Evolutionary conservation across 2,888 invertebrate genomes (phyloP).

Genomic region (Cylindroiulus punctatus): DNA sequence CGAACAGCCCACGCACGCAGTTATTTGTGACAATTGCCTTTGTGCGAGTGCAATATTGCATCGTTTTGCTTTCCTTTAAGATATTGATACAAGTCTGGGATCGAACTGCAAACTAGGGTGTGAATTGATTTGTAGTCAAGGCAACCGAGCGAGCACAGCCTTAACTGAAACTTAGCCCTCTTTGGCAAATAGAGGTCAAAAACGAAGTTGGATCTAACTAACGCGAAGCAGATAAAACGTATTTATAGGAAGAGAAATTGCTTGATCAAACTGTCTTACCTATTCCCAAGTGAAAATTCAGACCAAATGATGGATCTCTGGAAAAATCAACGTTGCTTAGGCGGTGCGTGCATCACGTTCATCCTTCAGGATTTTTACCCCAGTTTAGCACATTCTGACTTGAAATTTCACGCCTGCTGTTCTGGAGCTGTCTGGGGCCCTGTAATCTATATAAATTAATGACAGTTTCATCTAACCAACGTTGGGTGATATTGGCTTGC

Average conservation of each 20-base stretch:
- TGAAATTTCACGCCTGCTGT: not conserved
- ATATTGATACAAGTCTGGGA: not conserved
- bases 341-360: not conserved
- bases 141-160: not conserved
- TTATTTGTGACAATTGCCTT: constrained; percentile 17
- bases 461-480: not conserved
- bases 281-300: constrained; percentile 39
- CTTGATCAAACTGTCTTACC: constrained; percentile 44
- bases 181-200: constrained; percentile 45
- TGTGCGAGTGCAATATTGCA: constrained; percentile 27
- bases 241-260: constrained; percentile 34
- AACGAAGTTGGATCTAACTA: constrained; percentile 44
- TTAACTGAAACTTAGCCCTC: constrained; percentile 39
- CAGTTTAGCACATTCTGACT: not conserved
- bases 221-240: constrained; percentile 28
- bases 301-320: constrained; percentile 36
- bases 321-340: constrained; percentile 37
- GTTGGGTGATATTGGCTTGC: too few species aligned
- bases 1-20: not conserved
- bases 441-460: not conserved
- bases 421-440: not conserved
- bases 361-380: not conserved
- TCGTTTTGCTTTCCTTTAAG: constrained; percentile 32
- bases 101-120: constrained; percentile 28
- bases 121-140: constrained; percentile 35